These are phyloP conservation scores for Heliconius charithonia DNA, from an alignment of 2,888 invertebrate species.

Conservation along the genomic window DNA sequence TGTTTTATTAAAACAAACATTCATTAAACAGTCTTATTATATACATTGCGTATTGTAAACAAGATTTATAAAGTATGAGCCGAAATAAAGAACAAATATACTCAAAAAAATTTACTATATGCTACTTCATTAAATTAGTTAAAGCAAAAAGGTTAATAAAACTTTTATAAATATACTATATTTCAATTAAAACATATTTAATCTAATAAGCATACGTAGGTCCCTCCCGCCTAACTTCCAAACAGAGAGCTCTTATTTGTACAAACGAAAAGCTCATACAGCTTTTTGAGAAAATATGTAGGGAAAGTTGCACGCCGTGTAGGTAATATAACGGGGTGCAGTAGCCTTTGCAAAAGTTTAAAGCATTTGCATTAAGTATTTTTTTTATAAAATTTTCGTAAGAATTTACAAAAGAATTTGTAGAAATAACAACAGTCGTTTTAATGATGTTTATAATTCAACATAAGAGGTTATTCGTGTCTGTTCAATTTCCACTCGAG, in stretches of 20 bases:
- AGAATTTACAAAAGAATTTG: background rate
- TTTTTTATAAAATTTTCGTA: background rate
- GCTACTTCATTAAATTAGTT: too few species aligned
- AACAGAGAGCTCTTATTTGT: conserved; percentile 6
- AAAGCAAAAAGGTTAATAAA: background rate
- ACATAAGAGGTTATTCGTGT: too few species aligned
- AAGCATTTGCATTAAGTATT: background rate
- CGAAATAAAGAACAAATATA: too few species aligned
- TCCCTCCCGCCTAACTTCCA: background rate
- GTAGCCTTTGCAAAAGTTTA: background rate
- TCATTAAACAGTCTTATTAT: too few species aligned
- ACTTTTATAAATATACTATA: background rate
- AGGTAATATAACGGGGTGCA: conserved; percentile 3
- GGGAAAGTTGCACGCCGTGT: background rate
- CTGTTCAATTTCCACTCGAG: too few species aligned
- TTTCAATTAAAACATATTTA: background rate
- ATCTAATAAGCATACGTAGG: background rate
- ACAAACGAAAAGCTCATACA: background rate
- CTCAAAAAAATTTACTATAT: too few species aligned
- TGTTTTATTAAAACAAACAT: too few species aligned
- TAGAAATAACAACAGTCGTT: background rate
- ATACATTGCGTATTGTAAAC: too few species aligned
- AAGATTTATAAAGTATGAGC: too few species aligned
- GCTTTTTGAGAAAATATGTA: background rate
- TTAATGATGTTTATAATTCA: too few species aligned